These are phyloP conservation scores for Neotragus moschatus DNA, from an alignment of 2,113 vertebrate genomes.

Conservation along the genomic window DNA sequence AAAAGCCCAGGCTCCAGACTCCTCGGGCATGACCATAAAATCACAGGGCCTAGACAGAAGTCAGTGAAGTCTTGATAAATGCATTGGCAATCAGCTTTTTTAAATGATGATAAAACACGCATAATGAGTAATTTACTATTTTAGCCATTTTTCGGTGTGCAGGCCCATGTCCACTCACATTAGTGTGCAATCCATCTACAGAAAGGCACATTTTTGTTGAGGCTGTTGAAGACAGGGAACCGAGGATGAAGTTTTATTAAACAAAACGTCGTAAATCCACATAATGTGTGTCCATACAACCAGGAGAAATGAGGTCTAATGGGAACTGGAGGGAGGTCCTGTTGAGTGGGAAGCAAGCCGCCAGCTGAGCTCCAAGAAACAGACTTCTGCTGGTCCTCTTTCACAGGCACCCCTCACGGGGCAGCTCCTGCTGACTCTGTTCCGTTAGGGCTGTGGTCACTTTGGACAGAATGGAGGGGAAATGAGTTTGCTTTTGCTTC, in stretches of 20 bases:
- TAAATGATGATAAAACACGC: neutral
- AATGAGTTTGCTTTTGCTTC: neutral
- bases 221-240: neutral
- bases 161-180: accelerated
- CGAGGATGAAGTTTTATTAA: neutral
- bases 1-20: neutral
- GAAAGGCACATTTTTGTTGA: neutral
- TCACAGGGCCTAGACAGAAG: neutral
- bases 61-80: neutral
- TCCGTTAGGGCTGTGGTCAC: neutral
- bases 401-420: neutral
- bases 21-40: neutral
- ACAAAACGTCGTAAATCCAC: neutral
- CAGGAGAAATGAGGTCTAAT: neutral
- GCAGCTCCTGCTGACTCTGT: neutral
- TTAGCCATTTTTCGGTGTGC: neutral
- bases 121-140: neutral
- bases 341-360: neutral
- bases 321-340: neutral
- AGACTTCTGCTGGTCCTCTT: neutral
- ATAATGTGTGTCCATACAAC: accelerated
- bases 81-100: neutral
- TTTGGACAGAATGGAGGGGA: neutral
- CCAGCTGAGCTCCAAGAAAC: no score
- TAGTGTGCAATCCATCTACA: accelerated